Evolutionary conservation across 1,140 invertebrate species (phyloP).

Genomic region (Aphidius gifuensis): DNA sequence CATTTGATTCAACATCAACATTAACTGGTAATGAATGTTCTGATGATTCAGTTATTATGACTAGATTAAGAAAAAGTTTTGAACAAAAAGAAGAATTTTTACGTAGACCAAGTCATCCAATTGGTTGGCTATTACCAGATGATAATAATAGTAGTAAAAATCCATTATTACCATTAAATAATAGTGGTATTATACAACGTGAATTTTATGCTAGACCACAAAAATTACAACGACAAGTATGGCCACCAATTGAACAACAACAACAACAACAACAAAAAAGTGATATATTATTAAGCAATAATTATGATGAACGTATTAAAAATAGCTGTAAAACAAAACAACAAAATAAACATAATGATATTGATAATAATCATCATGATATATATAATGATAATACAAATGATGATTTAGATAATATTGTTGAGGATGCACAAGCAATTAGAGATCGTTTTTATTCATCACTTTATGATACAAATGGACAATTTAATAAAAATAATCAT

Average conservation of each 20-base stretch:
- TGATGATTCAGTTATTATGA: slow-evolving; percentile 67
- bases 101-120: slow-evolving; percentile 66
- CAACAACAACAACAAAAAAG: slow-evolving; percentile 22
- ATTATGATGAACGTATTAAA: slow-evolving; percentile 23
- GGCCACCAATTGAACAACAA: slow-evolving; percentile 61
- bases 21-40: slow-evolving; percentile 61
- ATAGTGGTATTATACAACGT: slow-evolving; percentile 58
- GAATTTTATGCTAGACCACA: slow-evolving; percentile 77
- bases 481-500: slow-evolving; percentile 33
- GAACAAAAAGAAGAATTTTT: slow-evolving; percentile 87
- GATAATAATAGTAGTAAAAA: slow-evolving; percentile 21
- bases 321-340: slow-evolving; percentile 44
- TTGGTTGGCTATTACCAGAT: slow-evolving; percentile 55
- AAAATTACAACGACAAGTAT: slow-evolving; percentile 68
- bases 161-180: slow-evolving; percentile 9
- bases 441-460: slow-evolving; percentile 35
- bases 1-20: slow-evolving; percentile 65
- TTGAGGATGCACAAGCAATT: slow-evolving; percentile 26
- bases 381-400: slow-evolving; percentile 20
- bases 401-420: slow-evolving; percentile 21
- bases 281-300: slow-evolving; percentile 33
- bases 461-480: slow-evolving; percentile 28
- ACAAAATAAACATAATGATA: slow-evolving; percentile 48
- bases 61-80: slow-evolving; percentile 73
- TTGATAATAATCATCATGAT: slow-evolving; percentile 39